phyloP scores from a whole-genome alignment of 1,140 invertebrate genomes.

The Triops longicaudatus region DNA sequence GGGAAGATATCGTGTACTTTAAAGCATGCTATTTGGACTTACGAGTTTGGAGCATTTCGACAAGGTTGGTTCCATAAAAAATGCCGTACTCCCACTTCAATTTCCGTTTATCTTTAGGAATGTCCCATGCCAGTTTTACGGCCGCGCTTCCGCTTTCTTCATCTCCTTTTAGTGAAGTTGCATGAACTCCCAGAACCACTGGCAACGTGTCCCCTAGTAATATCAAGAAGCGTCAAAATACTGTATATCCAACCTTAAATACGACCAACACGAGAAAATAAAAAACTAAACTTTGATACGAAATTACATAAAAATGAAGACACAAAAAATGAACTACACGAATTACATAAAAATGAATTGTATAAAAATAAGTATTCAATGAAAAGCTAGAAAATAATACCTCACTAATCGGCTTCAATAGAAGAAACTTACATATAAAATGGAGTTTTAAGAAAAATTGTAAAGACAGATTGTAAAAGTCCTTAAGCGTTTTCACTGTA shows the following conservation, averaged over 20 bases:
- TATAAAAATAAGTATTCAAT: too few species aligned
- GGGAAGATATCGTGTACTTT: not conserved
- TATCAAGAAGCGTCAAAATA: conserved; percentile 18
- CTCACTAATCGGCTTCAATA: too few species aligned
- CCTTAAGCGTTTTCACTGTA: too few species aligned
- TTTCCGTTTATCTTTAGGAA: conserved; percentile 45
- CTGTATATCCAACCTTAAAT: not conserved
- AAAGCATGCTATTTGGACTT: conserved; percentile 25
- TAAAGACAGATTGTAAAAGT: too few species aligned
- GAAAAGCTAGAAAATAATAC: too few species aligned
- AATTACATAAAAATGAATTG: too few species aligned
- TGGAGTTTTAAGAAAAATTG: too few species aligned
- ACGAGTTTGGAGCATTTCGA: conserved; percentile 44
- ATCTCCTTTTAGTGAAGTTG: conserved; percentile 44
- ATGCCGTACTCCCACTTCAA: conserved; percentile 54
- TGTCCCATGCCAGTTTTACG: conserved; percentile 55
- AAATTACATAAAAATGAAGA: too few species aligned
- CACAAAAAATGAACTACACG: too few species aligned
- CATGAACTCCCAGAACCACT: conserved; percentile 34
- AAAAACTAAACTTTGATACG: too few species aligned
- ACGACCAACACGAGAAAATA: not conserved
- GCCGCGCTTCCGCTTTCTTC: conserved; percentile 42
- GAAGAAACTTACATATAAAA: not conserved
- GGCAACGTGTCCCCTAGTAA: conserved; percentile 42
- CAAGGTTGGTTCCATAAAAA: conserved; percentile 48